Base-by-base conservation (phyloP, 2,888 invertebrate species). In the Amaurobius ferox region DNA sequence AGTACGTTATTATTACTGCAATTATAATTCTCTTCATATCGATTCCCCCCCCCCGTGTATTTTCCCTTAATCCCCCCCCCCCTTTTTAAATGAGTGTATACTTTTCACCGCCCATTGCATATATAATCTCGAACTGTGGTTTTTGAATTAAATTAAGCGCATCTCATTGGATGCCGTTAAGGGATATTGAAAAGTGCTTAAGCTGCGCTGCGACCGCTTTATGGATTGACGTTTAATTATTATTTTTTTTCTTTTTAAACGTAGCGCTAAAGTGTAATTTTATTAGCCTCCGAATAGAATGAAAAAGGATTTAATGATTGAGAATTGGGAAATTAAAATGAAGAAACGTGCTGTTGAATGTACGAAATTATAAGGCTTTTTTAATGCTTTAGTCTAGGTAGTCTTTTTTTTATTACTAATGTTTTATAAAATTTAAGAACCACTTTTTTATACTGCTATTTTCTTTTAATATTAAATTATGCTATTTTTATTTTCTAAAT, bases 141-240 rank as follows among this genome's bases (percentile, higher is more conserved):
- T 55, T 55, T 19, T 23, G 55, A 55, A 55, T 55, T 55, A 55
- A 55, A 55, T 55, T 55, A 55, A 55, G 55, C 55, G 55, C 19
- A 55, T 55, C 44, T 16, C 55, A 55, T 55, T 23, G 55, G 23
- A 5, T 55, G 23, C 23, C 55, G 23, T 55, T 55, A 55, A 19
- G 55, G 55, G 44, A 16, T 16, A 16, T 55, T 55, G 6, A 55
- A 44, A 55, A 55, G 55, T 55, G 19, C 55, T 55, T 55, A 55
- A 55, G 55, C 19, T 55, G n/a, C n/a, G n/a, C n/a, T n/a, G 3
- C 23, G 55, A 55, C 19, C 11, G 23, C 23, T 55, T n/a, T 55
- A 55, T 55, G 19, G 55, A 55, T 55, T 55, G 23, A 55, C 11
- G 19, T 55, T 55, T 23, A 0, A 3, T 11, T 55, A 23, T 23